Evolutionary conservation across 64 coral and sea anemone genomes (phyloP).

Genomic region (Catalaphyllia jardinei): DNA sequence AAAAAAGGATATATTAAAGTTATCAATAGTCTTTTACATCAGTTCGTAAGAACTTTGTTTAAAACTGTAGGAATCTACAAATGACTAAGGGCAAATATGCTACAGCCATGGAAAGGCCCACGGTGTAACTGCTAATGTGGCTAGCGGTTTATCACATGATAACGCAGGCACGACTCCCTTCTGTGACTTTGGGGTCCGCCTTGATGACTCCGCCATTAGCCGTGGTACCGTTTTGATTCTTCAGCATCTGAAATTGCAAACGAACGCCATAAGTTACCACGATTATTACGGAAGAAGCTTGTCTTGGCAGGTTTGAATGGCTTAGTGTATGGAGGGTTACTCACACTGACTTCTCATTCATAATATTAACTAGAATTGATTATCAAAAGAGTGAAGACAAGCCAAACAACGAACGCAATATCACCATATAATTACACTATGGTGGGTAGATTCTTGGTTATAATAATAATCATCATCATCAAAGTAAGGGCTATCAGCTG

Average conservation of each 20-base stretch:
- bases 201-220: slow-evolving; percentile 88
- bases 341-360: too few species aligned
- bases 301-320: too few species aligned
- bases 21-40: not conserved
- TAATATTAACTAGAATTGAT: too few species aligned
- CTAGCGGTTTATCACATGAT: slow-evolving; percentile 74
- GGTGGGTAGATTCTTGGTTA: too few species aligned
- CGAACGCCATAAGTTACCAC: not conserved
- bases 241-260: slow-evolving; percentile 64
- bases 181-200: slow-evolving; percentile 65
- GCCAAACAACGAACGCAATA: too few species aligned
- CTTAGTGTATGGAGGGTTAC: too few species aligned
- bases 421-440: too few species aligned
- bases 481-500: too few species aligned
- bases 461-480: too few species aligned
- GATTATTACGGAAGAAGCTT: too few species aligned
- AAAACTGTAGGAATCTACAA: not conserved
- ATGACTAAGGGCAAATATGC: not conserved
- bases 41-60: not conserved
- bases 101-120: not conserved
- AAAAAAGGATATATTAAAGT: not conserved
- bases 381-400: too few species aligned
- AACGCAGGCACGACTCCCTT: slow-evolving; percentile 90
- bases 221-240: slow-evolving; percentile 81
- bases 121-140: not conserved